These are phyloP conservation scores for Phocoena sinus DNA, from an alignment of 2,113 vertebrate species.

Conservation along the genomic window DNA sequence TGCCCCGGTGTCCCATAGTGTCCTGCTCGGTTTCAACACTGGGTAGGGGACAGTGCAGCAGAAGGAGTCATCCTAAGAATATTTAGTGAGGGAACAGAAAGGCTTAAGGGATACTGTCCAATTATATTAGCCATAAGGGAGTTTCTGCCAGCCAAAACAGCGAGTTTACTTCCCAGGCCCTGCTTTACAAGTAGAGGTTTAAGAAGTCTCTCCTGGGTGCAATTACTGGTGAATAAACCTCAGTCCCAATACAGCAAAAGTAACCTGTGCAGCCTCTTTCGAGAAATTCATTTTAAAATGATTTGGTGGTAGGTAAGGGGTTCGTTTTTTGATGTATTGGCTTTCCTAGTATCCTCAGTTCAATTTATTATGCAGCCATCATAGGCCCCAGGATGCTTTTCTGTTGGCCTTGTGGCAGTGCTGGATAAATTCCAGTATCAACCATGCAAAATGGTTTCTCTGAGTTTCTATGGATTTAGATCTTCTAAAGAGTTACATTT, in stretches of 20 bases:
- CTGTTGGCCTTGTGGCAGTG: not conserved
- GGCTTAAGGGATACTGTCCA: not conserved
- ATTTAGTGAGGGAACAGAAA: not conserved
- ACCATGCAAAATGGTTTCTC: not conserved
- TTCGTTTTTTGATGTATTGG: not conserved
- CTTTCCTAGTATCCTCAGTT: not conserved
- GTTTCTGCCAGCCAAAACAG: not conserved
- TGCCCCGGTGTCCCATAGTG: rapidly evolving
- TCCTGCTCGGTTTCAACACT: not conserved
- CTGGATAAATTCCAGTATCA: not conserved
- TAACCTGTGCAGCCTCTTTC: not conserved
- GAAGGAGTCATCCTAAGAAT: not conserved
- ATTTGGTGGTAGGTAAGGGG: not conserved
- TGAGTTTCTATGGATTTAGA: not conserved
- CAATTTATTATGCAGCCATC: not conserved
- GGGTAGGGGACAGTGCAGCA: not conserved
- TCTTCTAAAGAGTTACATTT: not conserved
- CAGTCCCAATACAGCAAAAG: not conserved
- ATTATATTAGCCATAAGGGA: not conserved
- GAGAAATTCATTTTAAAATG: not conserved
- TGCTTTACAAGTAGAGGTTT: not conserved
- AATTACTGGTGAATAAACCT: not conserved
- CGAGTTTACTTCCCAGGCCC: not conserved
- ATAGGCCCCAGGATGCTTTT: not conserved
- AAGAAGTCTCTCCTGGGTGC: not conserved